Percentiles rank a stretch among this genome's conserved stretches.
Evolutionary conservation across 2,888 invertebrate species (phyloP).

Genomic region (Morinoia aosen): DNA sequence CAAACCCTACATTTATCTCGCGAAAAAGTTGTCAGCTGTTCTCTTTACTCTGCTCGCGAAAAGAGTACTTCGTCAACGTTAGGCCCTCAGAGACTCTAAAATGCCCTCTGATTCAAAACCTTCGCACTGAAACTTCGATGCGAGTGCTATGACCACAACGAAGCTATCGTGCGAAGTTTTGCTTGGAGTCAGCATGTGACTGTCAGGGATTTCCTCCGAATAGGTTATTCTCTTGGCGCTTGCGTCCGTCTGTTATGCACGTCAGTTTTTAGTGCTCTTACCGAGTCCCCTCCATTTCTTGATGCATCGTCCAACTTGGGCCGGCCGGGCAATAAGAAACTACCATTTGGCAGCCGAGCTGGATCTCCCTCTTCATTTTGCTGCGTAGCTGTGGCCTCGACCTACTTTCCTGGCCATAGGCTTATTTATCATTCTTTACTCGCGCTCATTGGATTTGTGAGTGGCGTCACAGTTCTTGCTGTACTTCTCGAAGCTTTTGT

Average conservation of each 20-base stretch:
- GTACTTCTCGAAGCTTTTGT: neutral
- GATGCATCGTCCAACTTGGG: constrained; percentile 25
- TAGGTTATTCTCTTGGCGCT: neutral
- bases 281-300: neutral
- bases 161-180: neutral
- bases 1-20: neutral
- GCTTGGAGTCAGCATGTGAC: neutral
- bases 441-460: neutral
- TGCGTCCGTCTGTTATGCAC: neutral
- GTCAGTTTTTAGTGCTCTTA: constrained; percentile 6
- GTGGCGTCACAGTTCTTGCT: neutral
- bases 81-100: neutral
- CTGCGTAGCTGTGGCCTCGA: neutral
- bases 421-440: neutral
- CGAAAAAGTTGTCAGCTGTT: neutral
- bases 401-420: constrained; percentile 10
- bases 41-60: neutral
- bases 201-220: neutral
- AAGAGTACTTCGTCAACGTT: neutral
- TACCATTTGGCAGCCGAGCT: constrained; percentile 13
- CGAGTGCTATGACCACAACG: neutral
- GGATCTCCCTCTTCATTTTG: constrained; percentile 3
- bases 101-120: neutral
- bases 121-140: neutral
- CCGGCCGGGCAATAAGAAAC: constrained; percentile 20